phyloP scores from a whole-genome alignment of 2,113 vertebrate species.

The Plotosus lineatus region DNA sequence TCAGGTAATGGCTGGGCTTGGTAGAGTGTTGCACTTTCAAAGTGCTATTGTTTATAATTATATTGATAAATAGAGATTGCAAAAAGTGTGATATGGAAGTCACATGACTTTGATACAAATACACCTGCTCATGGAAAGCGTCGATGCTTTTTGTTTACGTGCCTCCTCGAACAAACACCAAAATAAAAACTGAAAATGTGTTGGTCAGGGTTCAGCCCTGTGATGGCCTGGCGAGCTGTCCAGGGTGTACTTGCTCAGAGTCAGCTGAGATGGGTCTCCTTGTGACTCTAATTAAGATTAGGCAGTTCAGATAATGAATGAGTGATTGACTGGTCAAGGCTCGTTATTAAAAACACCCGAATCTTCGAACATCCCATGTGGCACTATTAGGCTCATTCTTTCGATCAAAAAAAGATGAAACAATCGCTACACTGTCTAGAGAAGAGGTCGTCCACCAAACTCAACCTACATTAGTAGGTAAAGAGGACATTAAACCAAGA shows the following conservation, averaged over 20 bases:
- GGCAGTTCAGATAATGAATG: too few relatives aligned
- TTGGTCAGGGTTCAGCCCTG: background rate
- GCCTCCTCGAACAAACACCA: background rate
- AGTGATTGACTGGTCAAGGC: too few relatives aligned
- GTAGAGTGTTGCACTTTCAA: too few relatives aligned
- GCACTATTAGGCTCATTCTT: background rate
- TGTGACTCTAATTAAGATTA: too few relatives aligned
- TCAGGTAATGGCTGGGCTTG: too few relatives aligned
- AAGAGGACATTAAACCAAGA: background rate
- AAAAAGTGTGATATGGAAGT: background rate
- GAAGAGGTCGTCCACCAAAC: background rate
- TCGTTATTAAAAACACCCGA: background rate
- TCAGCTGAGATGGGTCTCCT: too few relatives aligned
- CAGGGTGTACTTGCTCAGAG: too few relatives aligned
- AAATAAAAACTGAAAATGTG: background rate
- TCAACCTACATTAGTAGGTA: background rate
- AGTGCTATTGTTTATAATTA: background rate
- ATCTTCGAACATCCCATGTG: background rate
- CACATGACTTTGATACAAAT: background rate
- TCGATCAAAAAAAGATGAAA: background rate
- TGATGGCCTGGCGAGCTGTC: too few relatives aligned
- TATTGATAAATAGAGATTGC: background rate
- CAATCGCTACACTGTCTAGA: background rate
- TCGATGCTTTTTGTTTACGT: background rate
- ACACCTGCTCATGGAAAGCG: background rate